These are phyloP conservation scores for Holocentrus rufus DNA, from an alignment of 2,797 vertebrate genomes.

Conservation along the genomic window DNA sequence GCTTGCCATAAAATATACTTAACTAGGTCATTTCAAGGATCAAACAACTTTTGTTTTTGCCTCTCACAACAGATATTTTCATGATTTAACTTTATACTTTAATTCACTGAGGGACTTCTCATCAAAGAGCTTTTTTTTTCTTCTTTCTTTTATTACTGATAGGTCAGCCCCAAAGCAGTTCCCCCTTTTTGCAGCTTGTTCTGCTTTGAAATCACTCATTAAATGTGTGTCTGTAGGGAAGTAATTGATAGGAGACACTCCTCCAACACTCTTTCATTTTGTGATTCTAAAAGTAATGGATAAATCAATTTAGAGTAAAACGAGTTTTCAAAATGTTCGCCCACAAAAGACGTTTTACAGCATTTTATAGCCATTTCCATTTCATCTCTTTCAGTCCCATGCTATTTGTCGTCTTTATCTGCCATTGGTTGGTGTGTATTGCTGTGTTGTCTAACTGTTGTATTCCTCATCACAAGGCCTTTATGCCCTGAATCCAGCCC, in stretches of 20 bases:
- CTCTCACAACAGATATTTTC: neutral
- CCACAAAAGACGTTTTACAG: neutral
- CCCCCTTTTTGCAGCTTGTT: too few relatives aligned
- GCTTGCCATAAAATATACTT: neutral
- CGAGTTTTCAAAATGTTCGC: too few relatives aligned
- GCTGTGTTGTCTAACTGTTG: constrained; percentile 7
- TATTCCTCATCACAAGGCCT: constrained; percentile 8
- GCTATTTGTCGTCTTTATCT: constrained; percentile 7
- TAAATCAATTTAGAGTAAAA: too few relatives aligned
- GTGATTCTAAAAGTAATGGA: too few relatives aligned
- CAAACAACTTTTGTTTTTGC: neutral
- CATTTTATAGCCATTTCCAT: neutral
- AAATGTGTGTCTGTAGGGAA: too few relatives aligned
- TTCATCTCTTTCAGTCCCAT: neutral
- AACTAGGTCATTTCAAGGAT: neutral
- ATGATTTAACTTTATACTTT: neutral
- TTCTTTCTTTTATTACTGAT: too few relatives aligned
- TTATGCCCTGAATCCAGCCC: constrained; percentile 17
- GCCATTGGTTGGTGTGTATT: constrained; percentile 17
- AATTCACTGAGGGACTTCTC: neutral
- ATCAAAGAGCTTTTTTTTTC: too few relatives aligned
- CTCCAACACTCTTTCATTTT: too few relatives aligned
- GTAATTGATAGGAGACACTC: too few relatives aligned
- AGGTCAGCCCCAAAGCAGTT: too few relatives aligned
- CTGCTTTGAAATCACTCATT: too few relatives aligned